phyloP scores from a whole-genome alignment of 2,113 vertebrate species.

The Hemichromis elongatus region DNA sequence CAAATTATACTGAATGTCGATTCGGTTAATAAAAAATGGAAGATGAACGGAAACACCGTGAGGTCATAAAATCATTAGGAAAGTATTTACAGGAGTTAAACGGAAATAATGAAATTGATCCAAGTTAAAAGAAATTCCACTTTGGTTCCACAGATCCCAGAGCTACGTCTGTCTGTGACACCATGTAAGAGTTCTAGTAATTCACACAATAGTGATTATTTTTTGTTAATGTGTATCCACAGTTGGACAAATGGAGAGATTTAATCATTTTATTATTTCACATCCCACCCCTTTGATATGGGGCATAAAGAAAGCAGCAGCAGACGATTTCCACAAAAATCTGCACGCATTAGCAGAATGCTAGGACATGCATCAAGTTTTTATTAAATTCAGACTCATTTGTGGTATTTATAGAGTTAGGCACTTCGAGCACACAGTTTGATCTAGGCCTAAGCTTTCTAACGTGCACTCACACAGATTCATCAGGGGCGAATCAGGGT shows the following conservation, averaged over 20 bases:
- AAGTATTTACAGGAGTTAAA: background rate
- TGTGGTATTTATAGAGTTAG: background rate
- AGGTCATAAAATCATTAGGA: background rate
- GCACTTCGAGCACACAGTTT: accelerated
- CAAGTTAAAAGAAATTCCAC: background rate
- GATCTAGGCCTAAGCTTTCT: accelerated
- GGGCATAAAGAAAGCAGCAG: background rate
- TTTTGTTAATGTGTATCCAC: background rate
- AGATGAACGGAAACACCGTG: accelerated
- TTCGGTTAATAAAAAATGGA: background rate
- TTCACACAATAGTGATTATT: accelerated
- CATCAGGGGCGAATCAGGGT: background rate
- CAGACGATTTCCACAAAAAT: accelerated
- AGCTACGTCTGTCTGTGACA: accelerated
- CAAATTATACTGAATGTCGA: background rate
- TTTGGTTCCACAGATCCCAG: background rate
- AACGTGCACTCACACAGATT: accelerated
- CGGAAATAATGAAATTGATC: background rate
- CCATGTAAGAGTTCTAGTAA: background rate
- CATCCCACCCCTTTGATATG: background rate
- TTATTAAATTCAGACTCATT: background rate
- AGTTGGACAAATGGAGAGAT: background rate
- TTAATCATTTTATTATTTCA: accelerated
- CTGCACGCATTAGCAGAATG: background rate
- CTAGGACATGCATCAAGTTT: background rate